A percentile compares a stretch with the other conserved stretches of the same genome.
These are phyloP conservation scores for Colossoma macropomum DNA, from an alignment of 2,113 vertebrate genomes.

Conservation along the genomic window DNA sequence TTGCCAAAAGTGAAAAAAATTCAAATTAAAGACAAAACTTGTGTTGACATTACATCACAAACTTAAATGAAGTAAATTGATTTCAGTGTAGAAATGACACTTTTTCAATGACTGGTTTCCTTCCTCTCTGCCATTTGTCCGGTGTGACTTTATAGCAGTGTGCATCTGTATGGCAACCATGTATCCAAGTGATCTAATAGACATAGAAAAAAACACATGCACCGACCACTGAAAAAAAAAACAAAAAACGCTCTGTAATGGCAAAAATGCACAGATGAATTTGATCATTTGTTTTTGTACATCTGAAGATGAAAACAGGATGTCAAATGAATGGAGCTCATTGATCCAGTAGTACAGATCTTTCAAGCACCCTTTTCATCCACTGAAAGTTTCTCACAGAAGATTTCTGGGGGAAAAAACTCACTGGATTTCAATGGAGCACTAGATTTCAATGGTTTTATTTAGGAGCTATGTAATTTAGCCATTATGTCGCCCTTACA, in stretches of 20 bases:
- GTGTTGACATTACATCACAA: too few species aligned
- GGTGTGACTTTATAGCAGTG: not conserved
- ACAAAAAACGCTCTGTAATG: not conserved
- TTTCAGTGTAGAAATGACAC: not conserved
- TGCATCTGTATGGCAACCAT: not conserved
- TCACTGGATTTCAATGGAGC: not conserved
- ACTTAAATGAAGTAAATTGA: too few species aligned
- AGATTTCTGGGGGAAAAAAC: not conserved
- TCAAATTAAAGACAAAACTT: too few species aligned
- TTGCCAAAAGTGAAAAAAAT: too few species aligned
- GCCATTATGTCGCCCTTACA: not conserved
- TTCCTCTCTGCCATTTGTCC: not conserved
- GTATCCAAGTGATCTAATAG: not conserved
- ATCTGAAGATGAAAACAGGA: constrained; percentile 40
- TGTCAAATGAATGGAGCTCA: constrained; percentile 27
- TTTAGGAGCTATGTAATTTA: not conserved
- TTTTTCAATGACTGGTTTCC: not conserved
- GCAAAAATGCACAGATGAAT: not conserved
- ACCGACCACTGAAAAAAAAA: not conserved
- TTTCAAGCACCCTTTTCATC: not conserved
- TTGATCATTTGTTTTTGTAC: constrained; percentile 9
- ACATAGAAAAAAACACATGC: not conserved
- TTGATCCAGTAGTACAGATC: constrained; percentile 13
- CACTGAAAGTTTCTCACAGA: not conserved
- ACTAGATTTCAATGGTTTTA: too few species aligned